These are phyloP conservation scores for Paradoxurus hermaphroditus DNA, from an alignment of 2,113 vertebrate species.

Conservation along the genomic window DNA sequence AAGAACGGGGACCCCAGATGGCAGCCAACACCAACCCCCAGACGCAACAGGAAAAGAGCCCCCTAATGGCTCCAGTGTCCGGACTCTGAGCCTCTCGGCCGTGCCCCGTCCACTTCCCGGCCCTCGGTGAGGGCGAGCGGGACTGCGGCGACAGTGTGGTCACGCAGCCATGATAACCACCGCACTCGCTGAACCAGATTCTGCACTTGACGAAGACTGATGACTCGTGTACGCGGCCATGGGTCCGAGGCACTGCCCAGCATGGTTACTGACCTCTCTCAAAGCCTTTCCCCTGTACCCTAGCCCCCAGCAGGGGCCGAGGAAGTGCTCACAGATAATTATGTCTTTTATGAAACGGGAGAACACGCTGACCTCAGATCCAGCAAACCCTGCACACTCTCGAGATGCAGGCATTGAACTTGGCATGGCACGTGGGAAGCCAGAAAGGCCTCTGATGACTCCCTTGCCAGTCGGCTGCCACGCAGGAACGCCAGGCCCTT, in stretches of 20 bases:
- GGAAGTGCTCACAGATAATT: no score
- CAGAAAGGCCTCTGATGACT: background rate
- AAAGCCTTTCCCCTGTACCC: background rate
- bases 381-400: background rate
- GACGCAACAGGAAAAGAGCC: background rate
- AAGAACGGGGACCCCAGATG: background rate
- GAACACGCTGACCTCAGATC: background rate
- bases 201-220: background rate
- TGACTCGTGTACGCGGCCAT: fast-evolving
- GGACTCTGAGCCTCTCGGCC: background rate
- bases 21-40: background rate
- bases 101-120: background rate
- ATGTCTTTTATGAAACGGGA: no score
- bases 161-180: background rate
- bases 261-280: background rate
- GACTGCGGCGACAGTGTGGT: fast-evolving
- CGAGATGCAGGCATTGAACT: fast-evolving
- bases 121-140: background rate
- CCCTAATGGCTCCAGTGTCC: background rate
- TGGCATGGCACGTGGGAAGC: background rate
- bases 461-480: background rate
- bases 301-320: background rate
- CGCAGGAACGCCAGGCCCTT: background rate
- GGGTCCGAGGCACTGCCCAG: background rate
- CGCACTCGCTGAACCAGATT: no score